These are phyloP conservation scores for Hoplodrina ambigua DNA, from an alignment of 2,888 invertebrate species.

Conservation along the genomic window DNA sequence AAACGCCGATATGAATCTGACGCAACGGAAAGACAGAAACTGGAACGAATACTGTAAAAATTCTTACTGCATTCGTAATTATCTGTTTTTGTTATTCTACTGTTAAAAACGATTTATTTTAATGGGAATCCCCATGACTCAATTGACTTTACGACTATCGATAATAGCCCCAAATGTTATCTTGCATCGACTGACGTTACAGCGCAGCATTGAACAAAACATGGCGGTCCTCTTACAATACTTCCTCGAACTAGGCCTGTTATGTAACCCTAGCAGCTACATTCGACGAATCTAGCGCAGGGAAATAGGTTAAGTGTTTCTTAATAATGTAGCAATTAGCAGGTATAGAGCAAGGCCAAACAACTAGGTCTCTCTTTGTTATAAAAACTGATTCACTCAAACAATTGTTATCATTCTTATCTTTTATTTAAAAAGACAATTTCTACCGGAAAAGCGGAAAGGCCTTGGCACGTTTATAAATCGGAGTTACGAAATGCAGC, in stretches of 20 bases:
- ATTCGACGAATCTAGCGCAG: constrained; percentile 80
- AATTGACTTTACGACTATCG: constrained; percentile 34
- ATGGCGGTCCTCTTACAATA: constrained; percentile 47
- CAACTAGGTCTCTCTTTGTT: constrained; percentile 75
- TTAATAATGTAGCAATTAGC: constrained; percentile 87
- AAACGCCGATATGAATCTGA: constrained; percentile 61
- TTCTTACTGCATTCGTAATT: constrained; percentile 13
- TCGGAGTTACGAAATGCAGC: constrained; percentile 82
- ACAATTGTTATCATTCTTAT: constrained; percentile 63
- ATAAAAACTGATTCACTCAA: constrained; percentile 60
- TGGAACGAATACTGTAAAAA: constrained; percentile 17
- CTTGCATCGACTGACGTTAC: constrained; percentile 43
- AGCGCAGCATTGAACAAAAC: constrained; percentile 26
- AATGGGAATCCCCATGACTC: constrained; percentile 60
- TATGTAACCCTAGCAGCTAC: constrained; percentile 73
- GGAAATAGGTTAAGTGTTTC: constrained; percentile 88
- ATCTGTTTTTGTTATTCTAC: constrained; percentile 25
- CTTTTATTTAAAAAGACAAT: constrained; percentile 68
- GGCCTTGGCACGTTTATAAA: constrained; percentile 84
- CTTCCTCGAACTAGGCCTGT: constrained; percentile 74
- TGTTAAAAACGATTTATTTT: constrained; percentile 22
- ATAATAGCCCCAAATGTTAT: constrained; percentile 51
- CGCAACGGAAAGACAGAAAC: constrained; percentile 61
- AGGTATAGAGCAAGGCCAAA: constrained; percentile 79
- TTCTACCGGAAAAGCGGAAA: constrained; percentile 77